Evolutionary conservation across 2,888 invertebrate genomes (phyloP).

Genomic region (Phrixothrix hirtus): DNA sequence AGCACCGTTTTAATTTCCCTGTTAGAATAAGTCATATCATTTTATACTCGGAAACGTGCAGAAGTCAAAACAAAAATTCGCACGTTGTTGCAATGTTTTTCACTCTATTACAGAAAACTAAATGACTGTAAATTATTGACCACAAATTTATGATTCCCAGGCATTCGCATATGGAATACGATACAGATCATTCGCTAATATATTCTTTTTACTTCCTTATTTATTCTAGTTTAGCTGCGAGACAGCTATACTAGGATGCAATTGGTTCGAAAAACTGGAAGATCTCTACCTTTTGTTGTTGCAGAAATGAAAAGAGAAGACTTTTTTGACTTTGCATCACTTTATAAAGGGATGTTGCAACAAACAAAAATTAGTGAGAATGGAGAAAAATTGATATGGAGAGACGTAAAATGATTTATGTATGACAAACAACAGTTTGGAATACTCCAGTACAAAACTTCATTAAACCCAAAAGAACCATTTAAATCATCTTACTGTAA

Average conservation of each 20-base stretch:
- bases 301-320: constrained; percentile 6
- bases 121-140: not conserved
- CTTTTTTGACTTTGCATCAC: constrained; percentile 4
- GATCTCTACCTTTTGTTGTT: constrained; percentile 1
- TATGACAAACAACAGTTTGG: constrained; percentile 6
- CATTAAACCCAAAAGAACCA: constrained; percentile 4
- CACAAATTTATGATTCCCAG: constrained; percentile 3
- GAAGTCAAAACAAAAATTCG: not conserved
- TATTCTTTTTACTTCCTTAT: constrained; percentile 1
- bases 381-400: constrained; percentile 4
- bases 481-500: constrained; percentile 1
- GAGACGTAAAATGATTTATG: constrained; percentile 5
- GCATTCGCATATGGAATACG: constrained; percentile 3
- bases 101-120: not conserved
- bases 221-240: no score
- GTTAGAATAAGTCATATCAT: not conserved
- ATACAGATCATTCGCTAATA: constrained; percentile 6
- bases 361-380: constrained; percentile 2
- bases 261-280: constrained; percentile 5
- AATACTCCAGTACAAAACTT: constrained; percentile 7
- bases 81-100: no score
- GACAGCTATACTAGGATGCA: no score
- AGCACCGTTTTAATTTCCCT: not conserved
- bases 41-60: not conserved
- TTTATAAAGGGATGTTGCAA: constrained; percentile 2